Conservation (phyloP, 2,113 vertebrate species). For the Clupea harengus region DNA sequence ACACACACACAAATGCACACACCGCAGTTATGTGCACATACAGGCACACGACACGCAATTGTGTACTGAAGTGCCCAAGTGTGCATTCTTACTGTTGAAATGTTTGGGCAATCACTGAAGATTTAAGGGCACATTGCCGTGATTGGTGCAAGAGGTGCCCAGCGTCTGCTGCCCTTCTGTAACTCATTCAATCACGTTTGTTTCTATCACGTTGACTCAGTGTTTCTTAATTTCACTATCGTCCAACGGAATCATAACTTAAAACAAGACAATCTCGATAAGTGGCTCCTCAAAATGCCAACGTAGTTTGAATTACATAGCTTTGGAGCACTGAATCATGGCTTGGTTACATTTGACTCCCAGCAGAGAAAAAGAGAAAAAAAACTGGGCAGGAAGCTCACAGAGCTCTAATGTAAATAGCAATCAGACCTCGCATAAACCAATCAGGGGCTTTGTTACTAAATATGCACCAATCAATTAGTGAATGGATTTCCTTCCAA, state of each 20-base stretch:
- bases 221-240: slow-evolving; percentile 10
- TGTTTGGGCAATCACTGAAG: slow-evolving; percentile 9
- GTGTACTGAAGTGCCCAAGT: neutral
- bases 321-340: slow-evolving; percentile 15
- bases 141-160: neutral
- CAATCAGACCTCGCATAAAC: slow-evolving; percentile 69
- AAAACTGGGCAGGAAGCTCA: slow-evolving; percentile 56
- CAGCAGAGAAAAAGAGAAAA: slow-evolving; percentile 46
- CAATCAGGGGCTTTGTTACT: slow-evolving; percentile 66
- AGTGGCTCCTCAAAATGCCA: neutral
- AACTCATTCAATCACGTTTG: slow-evolving; percentile 14
- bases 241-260: neutral
- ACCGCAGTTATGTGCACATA: neutral
- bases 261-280: neutral
- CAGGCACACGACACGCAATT: slow-evolving; percentile 1
- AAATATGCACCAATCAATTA: slow-evolving; percentile 68
- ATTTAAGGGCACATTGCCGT: neutral
- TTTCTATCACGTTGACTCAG: neutral
- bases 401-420: slow-evolving; percentile 69
- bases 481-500: slow-evolving; percentile 65
- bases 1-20: neutral
- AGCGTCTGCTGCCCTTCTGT: neutral
- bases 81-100: neutral
- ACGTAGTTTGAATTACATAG: slow-evolving; percentile 26
- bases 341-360: slow-evolving; percentile 41